Conservation (phyloP, 2,888 invertebrate genomes). For the Nowickia ferox region DNA sequence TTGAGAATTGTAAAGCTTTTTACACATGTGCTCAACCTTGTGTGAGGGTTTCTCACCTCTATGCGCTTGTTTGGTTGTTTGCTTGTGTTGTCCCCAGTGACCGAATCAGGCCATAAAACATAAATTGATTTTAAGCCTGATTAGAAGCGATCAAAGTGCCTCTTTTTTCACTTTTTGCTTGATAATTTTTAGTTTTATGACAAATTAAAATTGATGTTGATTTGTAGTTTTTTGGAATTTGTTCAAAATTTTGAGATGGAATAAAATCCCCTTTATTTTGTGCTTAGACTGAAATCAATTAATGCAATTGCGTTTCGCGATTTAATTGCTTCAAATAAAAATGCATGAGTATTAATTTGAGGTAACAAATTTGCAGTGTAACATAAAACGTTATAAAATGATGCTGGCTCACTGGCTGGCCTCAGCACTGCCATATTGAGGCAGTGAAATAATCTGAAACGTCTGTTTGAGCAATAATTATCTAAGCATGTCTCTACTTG, state of each 20-base stretch:
- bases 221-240: slow-evolving; percentile 63
- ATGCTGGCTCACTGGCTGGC: slow-evolving; percentile 14
- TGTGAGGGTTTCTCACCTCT: slow-evolving; percentile 21
- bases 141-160: slow-evolving; percentile 51
- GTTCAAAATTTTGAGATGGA: slow-evolving; percentile 3
- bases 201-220: slow-evolving; percentile 70
- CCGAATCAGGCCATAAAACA: slow-evolving; percentile 57
- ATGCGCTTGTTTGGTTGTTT: neutral
- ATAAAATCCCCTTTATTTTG: slow-evolving; percentile 8
- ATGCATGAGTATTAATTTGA: neutral
- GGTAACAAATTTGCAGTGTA: slow-evolving; percentile 35
- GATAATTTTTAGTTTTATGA: slow-evolving; percentile 60
- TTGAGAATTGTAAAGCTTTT: slow-evolving; percentile 20
- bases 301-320: neutral
- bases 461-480: slow-evolving; percentile 41
- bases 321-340: neutral
- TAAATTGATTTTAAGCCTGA: slow-evolving; percentile 68
- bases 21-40: slow-evolving; percentile 55
- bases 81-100: slow-evolving; percentile 24
- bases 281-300: slow-evolving; percentile 27
- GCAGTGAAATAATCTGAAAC: neutral
- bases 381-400: slow-evolving; percentile 39
- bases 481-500: neutral
- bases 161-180: slow-evolving; percentile 11
- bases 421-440: slow-evolving; percentile 35